Base-by-base conservation (phyloP, 2,888 invertebrate species). In the Homarus gammarus region DNA sequence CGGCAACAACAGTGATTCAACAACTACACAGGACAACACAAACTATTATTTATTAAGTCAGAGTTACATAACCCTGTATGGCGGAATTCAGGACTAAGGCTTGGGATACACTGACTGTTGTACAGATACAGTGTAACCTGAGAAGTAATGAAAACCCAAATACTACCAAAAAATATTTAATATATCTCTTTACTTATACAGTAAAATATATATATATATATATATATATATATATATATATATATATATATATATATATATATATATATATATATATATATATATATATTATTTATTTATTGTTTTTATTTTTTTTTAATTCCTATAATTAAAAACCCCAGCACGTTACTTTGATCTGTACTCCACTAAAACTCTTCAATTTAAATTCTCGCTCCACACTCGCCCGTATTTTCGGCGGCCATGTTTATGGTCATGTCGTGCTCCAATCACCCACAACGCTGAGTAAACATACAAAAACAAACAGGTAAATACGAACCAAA, bases 161-260 rank as follows among this genome's bases (percentile, higher is more conserved):
- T n/a, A n/a, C n/a, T n/a, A n/a, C n/a, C n/a, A n/a, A n/a, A n/a
- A n/a, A n/a, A n/a, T n/a, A n/a, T n/a, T n/a, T n/a, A n/a, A n/a
- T n/a, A n/a, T 5, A 5, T 64, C 64, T 18, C n/a, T 64, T 10
- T 64, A 64, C 18, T 6, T 64, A 64, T 64, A 64, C 3, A 64
- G 5, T 10, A 27, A 18, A 64, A 64, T 10, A 64, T 64, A 64
- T 10, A 64, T 64, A 18, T 10, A 64, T 64, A 64, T 64, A 64
- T 64, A 64, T 64, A 64, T 64, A 64, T 64, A 64, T 64, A 64
- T 22, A 64, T 64, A 64, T 64, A 64, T 64, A 64, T 64, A 64
- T 64, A 64, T 64, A 64, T 64, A 64, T 64, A 64, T 64, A 64
- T 64, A 64, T 64, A 64, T 64, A 64, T 64, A 64, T 64, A 64